Base-by-base conservation (phyloP, 2,113 vertebrate species). In the Gnathonemus longibarbis region DNA sequence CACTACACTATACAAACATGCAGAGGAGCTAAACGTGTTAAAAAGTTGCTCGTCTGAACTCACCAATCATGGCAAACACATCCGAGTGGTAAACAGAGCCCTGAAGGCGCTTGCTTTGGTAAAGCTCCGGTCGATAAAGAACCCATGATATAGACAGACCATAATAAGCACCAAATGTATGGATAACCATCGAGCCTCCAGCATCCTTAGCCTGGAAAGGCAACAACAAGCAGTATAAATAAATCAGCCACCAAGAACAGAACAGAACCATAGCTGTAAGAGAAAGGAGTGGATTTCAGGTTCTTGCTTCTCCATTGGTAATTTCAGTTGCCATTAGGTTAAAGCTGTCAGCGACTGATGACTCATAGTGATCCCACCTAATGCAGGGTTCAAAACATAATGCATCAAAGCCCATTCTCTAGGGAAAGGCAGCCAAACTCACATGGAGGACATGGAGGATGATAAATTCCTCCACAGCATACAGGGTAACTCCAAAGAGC, bases 101-200 rank as follows among this genome's bases (percentile, higher is more conserved):
- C 31, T 96, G 92, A 80, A 97, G 96, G n/a, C 94, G 95, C 93
- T 97, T 98, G 91, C 95, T 97, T 90, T 95, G 94, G 19, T 97
- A 91, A 66, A 99, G 92, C 66, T 97, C 97, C 88, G 96, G 97
- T 83, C 98, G 95, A 91, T 98, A 98, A 85, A 99, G 97, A 90
- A 99, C 90, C 93, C 97, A 95, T 88, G 98, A 97, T 92, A 99
- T 97, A 0, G 95, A 95, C 91, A 99, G 94, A 88, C 98, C 98
- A 91, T 98, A 99, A 93, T 99, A 99, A 39, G 96, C 98, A 58
- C 98, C 98, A 0, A 99, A 99, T 31, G 95, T 94, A 89, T 99
- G 98, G 92, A 99, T 99, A 91, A 97, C 96, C 98, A 99, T 99
- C 90, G 98, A 98, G 90, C 98, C 98, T 21, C 98, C 98, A 0